phyloP scores from a whole-genome alignment of 53 echinoderm and acorn worm species.

The Echinometra lucunter region DNA sequence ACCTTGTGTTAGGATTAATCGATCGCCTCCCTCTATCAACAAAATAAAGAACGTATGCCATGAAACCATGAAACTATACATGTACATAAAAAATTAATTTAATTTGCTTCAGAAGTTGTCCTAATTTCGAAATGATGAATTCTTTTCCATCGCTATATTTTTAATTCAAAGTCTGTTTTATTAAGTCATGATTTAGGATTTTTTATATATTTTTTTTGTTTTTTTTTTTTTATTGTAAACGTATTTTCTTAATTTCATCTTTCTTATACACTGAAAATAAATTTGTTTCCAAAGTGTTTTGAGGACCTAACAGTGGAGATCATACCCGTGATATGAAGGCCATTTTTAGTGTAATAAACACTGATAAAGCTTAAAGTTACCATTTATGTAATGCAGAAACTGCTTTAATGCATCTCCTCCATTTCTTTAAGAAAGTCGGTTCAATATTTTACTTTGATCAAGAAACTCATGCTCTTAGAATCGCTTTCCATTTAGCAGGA shows the following conservation, averaged over 20 bases:
- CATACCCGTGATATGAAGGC: too few relatives aligned
- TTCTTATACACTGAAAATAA: too few relatives aligned
- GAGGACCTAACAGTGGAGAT: too few relatives aligned
- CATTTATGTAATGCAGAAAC: neutral
- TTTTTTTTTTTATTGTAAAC: too few relatives aligned
- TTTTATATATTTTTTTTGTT: too few relatives aligned
- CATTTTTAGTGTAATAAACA: too few relatives aligned
- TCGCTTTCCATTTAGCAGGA: neutral
- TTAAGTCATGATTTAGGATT: too few relatives aligned
- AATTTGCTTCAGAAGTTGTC: neutral
- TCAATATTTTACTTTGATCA: neutral
- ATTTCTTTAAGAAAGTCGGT: neutral
- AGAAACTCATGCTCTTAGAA: neutral
- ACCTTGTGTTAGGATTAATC: constrained; percentile 5
- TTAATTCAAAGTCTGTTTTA: neutral
- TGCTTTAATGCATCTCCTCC: neutral
- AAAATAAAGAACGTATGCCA: neutral
- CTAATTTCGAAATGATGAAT: neutral
- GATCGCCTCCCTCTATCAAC: neutral
- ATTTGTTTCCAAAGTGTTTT: too few relatives aligned
- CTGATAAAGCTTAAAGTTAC: too few relatives aligned
- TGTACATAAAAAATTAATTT: neutral
- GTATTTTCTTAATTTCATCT: too few relatives aligned
- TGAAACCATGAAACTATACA: neutral
- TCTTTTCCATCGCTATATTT: neutral